Base-by-base conservation (phyloP, 2,888 invertebrate species). In the Ectemnius continuus region DNA sequence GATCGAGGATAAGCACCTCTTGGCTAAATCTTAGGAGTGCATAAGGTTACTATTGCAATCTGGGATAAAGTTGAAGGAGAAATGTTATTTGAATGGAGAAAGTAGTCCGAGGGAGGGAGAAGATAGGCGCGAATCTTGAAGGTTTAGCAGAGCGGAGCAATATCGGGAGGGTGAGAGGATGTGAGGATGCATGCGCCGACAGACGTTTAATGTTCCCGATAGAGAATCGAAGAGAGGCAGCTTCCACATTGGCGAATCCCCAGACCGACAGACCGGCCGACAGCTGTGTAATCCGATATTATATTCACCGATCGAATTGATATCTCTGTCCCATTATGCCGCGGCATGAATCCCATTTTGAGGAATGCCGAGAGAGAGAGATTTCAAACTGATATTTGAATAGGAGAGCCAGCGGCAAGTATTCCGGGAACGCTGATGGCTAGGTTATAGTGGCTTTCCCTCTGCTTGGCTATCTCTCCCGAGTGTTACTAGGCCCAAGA, bases 291-390 rank as follows among this genome's bases (percentile, higher is more conserved):
- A 85, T 85, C 85, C 82, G 84, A 85, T 84, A 84, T 85, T 80
- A 84, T 85, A 84, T 84, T 84, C 82, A 73, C 67, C 72, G 78
- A 84, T 83, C 76, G 77, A 73, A 85, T 84, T 84, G 85, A 84
- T 84, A 84, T 84, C 78, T 72, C 80, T 84, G 78, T 78, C 67
- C 82, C 72, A 84, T 84, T 85, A 84, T 85, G 80, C 85, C 76
- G 57, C 66, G 75, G 85, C 85, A 84, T 81, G 85, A 84, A 82
- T 82, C 70, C 80, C 80, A 84, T 85, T 84, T 78, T 69, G 77
- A 84, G 84, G 84, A 85, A 82, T 76, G 72, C 73, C 67, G 63
- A 65, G 61, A 14, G 63, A 65, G 61, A 14, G 70, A 68, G 78
- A 73, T 83, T 78, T 80, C 76, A 74, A 75, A 11, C 56, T 77